Evolutionary conservation across 2,113 vertebrate genomes (phyloP).

Genomic region (Equus przewalskii): DNA sequence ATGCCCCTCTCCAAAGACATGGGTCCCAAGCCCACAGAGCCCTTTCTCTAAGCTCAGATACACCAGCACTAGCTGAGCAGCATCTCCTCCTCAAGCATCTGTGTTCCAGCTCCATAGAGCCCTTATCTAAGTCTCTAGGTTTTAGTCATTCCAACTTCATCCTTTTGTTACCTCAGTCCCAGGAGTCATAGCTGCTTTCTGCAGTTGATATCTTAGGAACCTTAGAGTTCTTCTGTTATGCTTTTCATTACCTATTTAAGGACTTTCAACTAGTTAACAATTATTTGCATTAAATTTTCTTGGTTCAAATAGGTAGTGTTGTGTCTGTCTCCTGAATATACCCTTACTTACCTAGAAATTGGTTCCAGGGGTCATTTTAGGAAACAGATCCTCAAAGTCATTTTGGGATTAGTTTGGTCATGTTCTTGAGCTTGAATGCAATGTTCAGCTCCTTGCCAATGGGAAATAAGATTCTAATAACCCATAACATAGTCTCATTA

Average conservation of each 20-base stretch:
- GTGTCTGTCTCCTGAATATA: background rate
- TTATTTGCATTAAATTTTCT: background rate
- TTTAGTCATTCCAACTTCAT: background rate
- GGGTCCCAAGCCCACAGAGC: background rate
- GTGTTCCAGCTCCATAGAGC: background rate
- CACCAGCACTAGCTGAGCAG: background rate
- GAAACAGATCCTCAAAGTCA: background rate
- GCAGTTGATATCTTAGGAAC: background rate
- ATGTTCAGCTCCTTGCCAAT: background rate
- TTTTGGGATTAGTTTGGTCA: slow-evolving; percentile 17
- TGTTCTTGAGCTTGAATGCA: background rate
- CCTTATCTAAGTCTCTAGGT: background rate
- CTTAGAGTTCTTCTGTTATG: background rate
- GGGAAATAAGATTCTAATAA: slow-evolving; percentile 25
- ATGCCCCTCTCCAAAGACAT: background rate
- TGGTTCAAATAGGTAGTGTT: background rate
- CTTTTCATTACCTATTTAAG: background rate
- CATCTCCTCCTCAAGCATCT: background rate
- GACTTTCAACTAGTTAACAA: background rate
- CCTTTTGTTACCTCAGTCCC: background rate
- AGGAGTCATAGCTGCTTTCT: background rate
- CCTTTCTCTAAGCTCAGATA: background rate
- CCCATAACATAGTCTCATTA: background rate
- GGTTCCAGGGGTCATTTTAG: background rate
- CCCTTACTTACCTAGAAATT: background rate